Conservation (phyloP, 2,888 invertebrate species). For the Zygogramma bicolorata region DNA sequence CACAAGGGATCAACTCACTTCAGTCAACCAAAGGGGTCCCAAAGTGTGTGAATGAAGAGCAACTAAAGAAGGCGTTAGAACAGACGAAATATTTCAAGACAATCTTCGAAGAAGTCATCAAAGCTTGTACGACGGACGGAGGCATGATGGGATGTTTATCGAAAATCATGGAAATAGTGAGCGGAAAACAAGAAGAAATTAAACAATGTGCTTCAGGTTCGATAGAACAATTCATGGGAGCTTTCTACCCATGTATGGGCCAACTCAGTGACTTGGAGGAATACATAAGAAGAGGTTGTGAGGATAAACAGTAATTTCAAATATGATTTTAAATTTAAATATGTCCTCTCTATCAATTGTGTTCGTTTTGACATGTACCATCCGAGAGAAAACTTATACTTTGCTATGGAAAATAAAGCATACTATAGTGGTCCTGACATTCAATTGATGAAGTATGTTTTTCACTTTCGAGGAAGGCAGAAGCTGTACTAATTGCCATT, state of each 20-base stretch:
- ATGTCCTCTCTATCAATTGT: too few relatives aligned
- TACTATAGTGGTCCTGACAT: too few relatives aligned
- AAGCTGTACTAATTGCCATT: too few relatives aligned
- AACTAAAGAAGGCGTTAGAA: neutral
- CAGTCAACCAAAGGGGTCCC: neutral
- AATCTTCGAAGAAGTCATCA: neutral
- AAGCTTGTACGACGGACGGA: neutral
- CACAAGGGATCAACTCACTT: neutral
- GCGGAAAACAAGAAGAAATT: neutral
- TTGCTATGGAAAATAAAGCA: too few relatives aligned
- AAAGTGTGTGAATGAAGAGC: neutral
- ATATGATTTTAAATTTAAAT: too few relatives aligned
- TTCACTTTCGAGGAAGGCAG: too few relatives aligned
- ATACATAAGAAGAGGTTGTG: conserved; percentile 40
- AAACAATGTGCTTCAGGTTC: neutral
- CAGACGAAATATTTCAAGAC: neutral
- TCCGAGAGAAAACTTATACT: too few relatives aligned
- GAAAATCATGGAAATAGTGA: neutral
- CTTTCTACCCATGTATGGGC: conserved; percentile 18
- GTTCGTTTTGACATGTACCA: too few relatives aligned
- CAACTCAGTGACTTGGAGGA: conserved; percentile 23
- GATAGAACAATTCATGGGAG: neutral
- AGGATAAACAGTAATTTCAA: neutral
- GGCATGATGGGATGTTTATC: neutral
- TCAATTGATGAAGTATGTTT: too few relatives aligned